Evolutionary conservation across 2,888 invertebrate genomes (phyloP).

Genomic region (Stenodera caucasica): DNA sequence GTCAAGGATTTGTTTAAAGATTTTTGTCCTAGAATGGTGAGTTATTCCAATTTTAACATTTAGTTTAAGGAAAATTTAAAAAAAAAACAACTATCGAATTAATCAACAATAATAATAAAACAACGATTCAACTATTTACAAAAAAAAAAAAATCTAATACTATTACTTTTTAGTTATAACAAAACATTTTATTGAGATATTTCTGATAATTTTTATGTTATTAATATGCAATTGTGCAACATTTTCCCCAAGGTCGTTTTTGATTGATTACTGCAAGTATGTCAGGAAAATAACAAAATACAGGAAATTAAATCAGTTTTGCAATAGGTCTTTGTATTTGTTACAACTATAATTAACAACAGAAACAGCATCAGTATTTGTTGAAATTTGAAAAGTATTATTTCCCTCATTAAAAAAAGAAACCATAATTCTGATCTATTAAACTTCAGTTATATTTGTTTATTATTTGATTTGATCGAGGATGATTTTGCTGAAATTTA

Average conservation of each 20-base stretch:
- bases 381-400: no score
- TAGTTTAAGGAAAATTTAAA: no score
- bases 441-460: no score
- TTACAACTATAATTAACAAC: not conserved
- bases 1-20: conserved; percentile 32
- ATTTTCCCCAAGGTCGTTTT: conserved; percentile 34
- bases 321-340: conserved; percentile 20
- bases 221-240: conserved; percentile 34
- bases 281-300: conserved; percentile 37
- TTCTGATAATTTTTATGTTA: not conserved
- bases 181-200: not conserved
- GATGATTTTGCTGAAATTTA: no score
- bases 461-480: no score
- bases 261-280: conserved; percentile 30
- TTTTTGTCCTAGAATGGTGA: conserved; percentile 33
- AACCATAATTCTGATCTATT: no score
- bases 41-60: conserved; percentile 24
- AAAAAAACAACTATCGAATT: no score
- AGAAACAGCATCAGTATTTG: not conserved
- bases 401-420: no score
- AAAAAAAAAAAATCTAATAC: no score
- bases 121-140: no score
- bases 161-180: no score
- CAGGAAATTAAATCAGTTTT: conserved; percentile 36
- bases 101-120: no score